Evolutionary conservation across 1,140 invertebrate species (phyloP), one percentile per base, ranked within the genome.

Genomic region (Macrobrachium nipponense): DNA sequence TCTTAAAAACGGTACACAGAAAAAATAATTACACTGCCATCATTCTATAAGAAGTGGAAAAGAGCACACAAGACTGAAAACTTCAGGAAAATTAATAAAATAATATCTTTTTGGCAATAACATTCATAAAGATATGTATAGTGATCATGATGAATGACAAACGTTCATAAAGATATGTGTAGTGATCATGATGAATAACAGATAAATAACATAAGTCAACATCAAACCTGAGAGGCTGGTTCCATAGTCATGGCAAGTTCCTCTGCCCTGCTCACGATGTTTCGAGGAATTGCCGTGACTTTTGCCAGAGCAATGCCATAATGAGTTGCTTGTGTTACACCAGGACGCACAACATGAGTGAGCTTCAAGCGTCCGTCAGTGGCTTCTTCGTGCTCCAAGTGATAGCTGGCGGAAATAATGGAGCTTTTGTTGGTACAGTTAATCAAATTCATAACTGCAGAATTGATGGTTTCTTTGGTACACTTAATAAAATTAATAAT

Each of bases 271-370:
- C 68, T 12, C 23, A 89, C 73, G 0, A 89, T 60, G 8, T 44
- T 27, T 5, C 68, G 82, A 5, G 88, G 88, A 44, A 89, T 36
- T 68, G 86, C 73, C 60, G 82, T 89, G 78, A 87, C 51, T 62
- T 78, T 76, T 8, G 88, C 88, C 15, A 87, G 77, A 17, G 86
- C 73, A 0, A 89, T 86, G 27, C 88, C 88, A 72, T 89, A 89
- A 77, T 86, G 77, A 0, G 82, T 89, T 43, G 84, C 68, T 43
- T 36, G 86, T 7, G 87, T 87, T 10, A 82, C 82, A 6, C 88
- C 88, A 14, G 66, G 75, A 5, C 73, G 61, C 18, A 89, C 61
- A 4, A 82, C 51, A 51, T 89, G 88, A 17, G 58, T 86, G 23
- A 83, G 82, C 4, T 59, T 43, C 1, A 83, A 59, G 36, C 75